Percentiles rank a stretch among this genome's conserved stretches.
Evolutionary conservation across 2,888 invertebrate species (phyloP).

Genomic region (Lithophane semibrunnea): DNA sequence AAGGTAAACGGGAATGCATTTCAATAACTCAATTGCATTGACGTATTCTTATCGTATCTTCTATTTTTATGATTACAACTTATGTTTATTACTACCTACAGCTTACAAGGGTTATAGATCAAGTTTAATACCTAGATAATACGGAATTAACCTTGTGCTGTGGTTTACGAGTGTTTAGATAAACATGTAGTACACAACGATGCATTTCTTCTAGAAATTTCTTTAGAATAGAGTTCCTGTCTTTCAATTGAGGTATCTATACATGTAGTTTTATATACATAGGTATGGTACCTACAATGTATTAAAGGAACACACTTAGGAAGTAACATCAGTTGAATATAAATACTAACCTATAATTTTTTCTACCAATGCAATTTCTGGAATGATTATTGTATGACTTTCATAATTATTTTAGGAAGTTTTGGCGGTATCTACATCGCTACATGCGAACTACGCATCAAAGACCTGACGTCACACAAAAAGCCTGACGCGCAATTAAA

Average conservation of each 20-base stretch:
- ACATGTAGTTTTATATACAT: too few relatives aligned
- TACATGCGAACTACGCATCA: too few relatives aligned
- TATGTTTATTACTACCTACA: not conserved
- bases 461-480: too few relatives aligned
- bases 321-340: not conserved
- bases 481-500: too few relatives aligned
- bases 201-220: conserved; percentile 1
- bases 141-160: conserved; percentile 38
- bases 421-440: too few relatives aligned
- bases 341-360: too few relatives aligned
- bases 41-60: not conserved
- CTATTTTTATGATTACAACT: not conserved
- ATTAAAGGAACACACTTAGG: not conserved
- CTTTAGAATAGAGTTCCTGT: too few relatives aligned
- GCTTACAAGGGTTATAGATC: conserved; percentile 3
- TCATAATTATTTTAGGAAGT: too few relatives aligned
- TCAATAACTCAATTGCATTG: not conserved
- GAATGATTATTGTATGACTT: too few relatives aligned
- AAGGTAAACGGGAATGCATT: not conserved
- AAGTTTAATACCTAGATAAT: conserved; percentile 12
- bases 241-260: too few relatives aligned
- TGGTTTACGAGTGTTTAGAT: conserved; percentile 5
- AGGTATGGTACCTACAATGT: not conserved
- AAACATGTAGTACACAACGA: not conserved
- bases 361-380: not conserved